Evolutionary conservation across 2,113 vertebrate species (phyloP).

Genomic region (Mustela nigripes): DNA sequence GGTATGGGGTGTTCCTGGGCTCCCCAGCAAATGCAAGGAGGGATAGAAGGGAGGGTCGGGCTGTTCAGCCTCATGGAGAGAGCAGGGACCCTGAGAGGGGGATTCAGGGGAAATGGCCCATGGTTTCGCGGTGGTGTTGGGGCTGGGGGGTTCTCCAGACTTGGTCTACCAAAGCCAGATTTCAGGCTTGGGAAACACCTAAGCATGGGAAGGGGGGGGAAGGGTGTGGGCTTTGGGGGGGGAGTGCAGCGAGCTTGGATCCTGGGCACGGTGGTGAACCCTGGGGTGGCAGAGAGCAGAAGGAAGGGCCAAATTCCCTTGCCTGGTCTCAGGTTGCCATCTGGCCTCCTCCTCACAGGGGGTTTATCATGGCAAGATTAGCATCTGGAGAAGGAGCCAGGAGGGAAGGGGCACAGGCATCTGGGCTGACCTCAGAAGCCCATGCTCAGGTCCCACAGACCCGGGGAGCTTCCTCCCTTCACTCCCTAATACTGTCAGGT

Average conservation of each 20-base stretch:
- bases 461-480: neutral
- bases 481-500: conserved; percentile 69
- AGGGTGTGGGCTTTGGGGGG: neutral
- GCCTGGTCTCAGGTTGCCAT: neutral
- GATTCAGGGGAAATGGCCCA: neutral
- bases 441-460: neutral
- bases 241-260: neutral
- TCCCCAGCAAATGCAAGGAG: neutral
- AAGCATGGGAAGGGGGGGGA: neutral
- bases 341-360: neutral
- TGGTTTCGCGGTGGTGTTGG: neutral
- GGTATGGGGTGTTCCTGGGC: neutral
- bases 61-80: neutral
- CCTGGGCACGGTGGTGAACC: neutral
- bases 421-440: neutral
- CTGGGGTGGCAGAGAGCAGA: neutral
- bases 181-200: neutral
- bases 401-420: neutral
- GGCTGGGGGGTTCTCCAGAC: neutral
- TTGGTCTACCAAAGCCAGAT: neutral
- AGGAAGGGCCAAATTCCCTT: neutral
- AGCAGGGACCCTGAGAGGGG: neutral
- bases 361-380: neutral
- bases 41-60: neutral
- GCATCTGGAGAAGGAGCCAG: conserved; percentile 16